A percentile compares a stretch with the other conserved stretches of the same genome.
These are phyloP conservation scores for Pyrocoelia pectoralis DNA, from an alignment of 2,888 invertebrate genomes.

Conservation along the genomic window DNA sequence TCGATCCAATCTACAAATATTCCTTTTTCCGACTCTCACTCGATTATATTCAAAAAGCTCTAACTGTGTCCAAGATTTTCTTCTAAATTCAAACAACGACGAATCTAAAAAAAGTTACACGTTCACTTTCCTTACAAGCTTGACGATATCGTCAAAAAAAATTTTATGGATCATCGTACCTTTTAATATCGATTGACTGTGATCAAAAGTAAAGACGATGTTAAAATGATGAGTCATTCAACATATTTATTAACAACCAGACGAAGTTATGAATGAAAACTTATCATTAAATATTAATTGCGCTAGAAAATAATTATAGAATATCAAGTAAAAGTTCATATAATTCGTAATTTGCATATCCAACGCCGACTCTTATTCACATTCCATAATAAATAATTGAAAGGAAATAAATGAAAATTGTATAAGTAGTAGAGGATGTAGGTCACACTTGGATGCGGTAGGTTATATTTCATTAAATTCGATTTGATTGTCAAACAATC, in stretches of 20 bases:
- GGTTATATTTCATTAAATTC: conserved; percentile 33
- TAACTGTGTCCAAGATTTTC: too few relatives aligned
- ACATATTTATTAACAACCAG: background rate
- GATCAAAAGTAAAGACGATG: too few relatives aligned
- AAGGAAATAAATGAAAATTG: conserved; percentile 10
- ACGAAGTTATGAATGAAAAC: conserved; percentile 7
- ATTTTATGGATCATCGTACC: too few relatives aligned
- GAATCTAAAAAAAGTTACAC: too few relatives aligned
- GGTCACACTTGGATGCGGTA: conserved; percentile 26
- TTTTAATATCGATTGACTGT: too few relatives aligned
- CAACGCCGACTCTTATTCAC: background rate
- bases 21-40: too few relatives aligned
- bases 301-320: background rate
- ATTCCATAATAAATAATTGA: conserved; percentile 5
- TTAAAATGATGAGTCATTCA: background rate
- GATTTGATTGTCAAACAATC: conserved; percentile 37
- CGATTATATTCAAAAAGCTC: too few relatives aligned
- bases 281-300: conserved; percentile 5
- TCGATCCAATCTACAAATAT: too few relatives aligned
- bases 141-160: too few relatives aligned
- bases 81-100: too few relatives aligned
- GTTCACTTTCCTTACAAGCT: too few relatives aligned
- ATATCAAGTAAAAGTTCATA: background rate
- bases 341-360: background rate
- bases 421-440: conserved; percentile 19